Conservation (phyloP, 2,113 vertebrate genomes). For the Bostrychus sinensis region DNA sequence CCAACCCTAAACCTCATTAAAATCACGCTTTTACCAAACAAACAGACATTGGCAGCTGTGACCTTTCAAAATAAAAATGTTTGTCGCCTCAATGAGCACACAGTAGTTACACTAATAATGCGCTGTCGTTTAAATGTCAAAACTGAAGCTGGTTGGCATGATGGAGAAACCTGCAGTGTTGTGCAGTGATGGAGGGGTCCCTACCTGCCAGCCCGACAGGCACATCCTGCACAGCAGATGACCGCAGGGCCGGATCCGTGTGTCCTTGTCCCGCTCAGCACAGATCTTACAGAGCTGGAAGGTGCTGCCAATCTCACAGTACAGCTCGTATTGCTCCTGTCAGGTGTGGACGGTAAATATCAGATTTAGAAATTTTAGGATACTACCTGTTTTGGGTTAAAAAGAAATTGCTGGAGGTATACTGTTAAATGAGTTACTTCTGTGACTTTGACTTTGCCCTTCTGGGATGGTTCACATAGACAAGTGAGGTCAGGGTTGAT, state of each 20-base stretch:
- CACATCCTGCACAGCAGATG: conserved; percentile 87
- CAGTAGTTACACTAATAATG: neutral
- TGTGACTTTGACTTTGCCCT: conserved; percentile 76
- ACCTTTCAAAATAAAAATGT: neutral
- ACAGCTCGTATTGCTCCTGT: conserved; percentile 88
- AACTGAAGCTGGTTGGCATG: neutral
- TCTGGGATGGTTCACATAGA: conserved; percentile 60
- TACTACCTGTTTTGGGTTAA: neutral
- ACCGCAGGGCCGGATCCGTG: conserved; percentile 85
- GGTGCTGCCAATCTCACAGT: conserved; percentile 87
- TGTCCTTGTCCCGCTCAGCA: conserved; percentile 84
- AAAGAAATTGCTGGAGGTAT: conserved; percentile 6
- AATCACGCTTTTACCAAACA: neutral
- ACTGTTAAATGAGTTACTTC: conserved; percentile 70
- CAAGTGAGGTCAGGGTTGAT: conserved; percentile 81
- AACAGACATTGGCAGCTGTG: neutral
- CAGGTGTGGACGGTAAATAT: neutral
- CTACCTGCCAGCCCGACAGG: conserved; percentile 84
- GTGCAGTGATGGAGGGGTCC: neutral
- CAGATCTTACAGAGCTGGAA: conserved; percentile 92
- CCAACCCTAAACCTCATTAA: neutral
- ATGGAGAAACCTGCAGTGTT: neutral
- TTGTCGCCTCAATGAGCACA: neutral
- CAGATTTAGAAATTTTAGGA: neutral
- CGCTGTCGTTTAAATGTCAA: conserved; percentile 7